phyloP scores from a whole-genome alignment of 23 tunicate genomes.

The Trididemnum clinides region DNA sequence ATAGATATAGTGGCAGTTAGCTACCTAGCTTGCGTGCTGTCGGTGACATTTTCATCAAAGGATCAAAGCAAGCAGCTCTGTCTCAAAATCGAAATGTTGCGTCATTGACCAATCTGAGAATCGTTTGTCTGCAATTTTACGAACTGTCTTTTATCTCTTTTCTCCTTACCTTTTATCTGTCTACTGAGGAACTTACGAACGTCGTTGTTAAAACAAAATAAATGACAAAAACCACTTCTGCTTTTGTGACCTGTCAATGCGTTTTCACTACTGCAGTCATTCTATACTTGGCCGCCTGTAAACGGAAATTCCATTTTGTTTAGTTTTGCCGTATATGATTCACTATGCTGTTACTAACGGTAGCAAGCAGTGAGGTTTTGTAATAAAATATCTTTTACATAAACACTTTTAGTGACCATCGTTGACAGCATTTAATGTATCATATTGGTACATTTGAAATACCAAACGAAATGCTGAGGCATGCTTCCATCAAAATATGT shows the following conservation, averaged over 20 bases:
- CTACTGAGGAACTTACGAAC: constrained; percentile 11
- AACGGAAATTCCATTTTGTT: constrained; percentile 4
- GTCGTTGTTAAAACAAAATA: neutral
- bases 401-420: no score
- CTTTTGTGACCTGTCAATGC: neutral
- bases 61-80: neutral
- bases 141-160: constrained; percentile 8
- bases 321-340: no score
- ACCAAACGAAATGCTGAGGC: no score
- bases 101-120: constrained; percentile 15
- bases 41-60: neutral
- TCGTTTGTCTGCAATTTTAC: constrained; percentile 25
- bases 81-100: neutral
- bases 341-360: no score
- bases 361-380: no score
- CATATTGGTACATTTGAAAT: no score
- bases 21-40: neutral
- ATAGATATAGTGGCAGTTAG: no score
- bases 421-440: no score
- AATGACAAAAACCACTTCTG: neutral
- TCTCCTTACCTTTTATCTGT: constrained; percentile 25
- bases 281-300: neutral
- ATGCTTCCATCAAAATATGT: no score
- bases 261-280: neutral
- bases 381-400: no score